Evolutionary conservation across 1,140 invertebrate genomes (phyloP), one percentile per base, ranked within the genome.

Genomic region (Pollicipes pollicipes): DNA sequence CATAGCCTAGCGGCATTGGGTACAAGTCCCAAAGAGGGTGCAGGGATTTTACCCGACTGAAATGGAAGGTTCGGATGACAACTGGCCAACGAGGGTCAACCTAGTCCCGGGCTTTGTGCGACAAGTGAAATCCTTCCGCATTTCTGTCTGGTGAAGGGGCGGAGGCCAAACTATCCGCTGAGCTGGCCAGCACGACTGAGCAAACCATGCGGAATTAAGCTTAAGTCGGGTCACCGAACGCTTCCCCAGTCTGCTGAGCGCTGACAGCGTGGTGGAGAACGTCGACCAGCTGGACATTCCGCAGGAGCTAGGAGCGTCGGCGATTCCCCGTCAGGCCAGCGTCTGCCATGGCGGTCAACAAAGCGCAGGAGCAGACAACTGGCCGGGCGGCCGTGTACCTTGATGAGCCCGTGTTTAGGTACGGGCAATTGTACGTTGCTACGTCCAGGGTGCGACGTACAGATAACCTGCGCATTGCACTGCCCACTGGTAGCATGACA

Each of bases 341-440:
- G 26, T 76, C 73, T 71, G 74, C 71, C 26, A 76, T 76, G 30
- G 72, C 74, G 21, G 74, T 76, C 26, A 76, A 76, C 72, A 76
- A 73, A 45, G 66, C 73, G 28, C 75, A 76, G 71, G 73, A 71
- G n/a, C 75, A 76, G 72, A 73, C 72, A n/a, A 69, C 74, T 27
- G 68, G 63, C 63, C 58, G 70, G 28, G 69, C 68, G 67, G 73
- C 75, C 4, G 30, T 76, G 17, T 16, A 72, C 64, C 45, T 77
- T 16, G 8, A 27, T 66, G 16, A 70, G 2, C 72, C 70, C 1
- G 8, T 27, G 24, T 68, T 58, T 21, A 58, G 45, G 2, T 21
- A 58, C 45, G 45, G 45, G 2, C 45, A 58, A 35, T 21, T 58
- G 45, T 58, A 58, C 35, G 45, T 58, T 10, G 45, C 45, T 10